Evolutionary conservation across 2,113 vertebrate species (phyloP), one percentile per base, ranked within the genome.

Genomic region (Quiscalus mexicanus): DNA sequence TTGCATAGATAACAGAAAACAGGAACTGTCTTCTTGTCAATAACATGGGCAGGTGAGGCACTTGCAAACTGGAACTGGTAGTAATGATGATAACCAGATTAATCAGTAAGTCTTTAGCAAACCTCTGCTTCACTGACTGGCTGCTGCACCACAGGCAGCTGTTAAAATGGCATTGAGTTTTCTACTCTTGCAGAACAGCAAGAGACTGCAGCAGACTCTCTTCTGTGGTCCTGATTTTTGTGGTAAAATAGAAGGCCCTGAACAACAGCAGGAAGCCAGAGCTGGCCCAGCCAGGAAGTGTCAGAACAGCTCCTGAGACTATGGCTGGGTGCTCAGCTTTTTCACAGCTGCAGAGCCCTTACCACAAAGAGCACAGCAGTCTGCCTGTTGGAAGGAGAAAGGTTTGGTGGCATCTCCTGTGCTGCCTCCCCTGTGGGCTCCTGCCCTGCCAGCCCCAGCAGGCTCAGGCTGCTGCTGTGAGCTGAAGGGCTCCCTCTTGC

Each of bases 241-340:
- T 86, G 68, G n/a, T 59, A 27, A 84, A 88, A 56, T 28, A 55
- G 42, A 80, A 85, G 5, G 15, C 64, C 52, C 56, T 74, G 39
- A 94, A 86, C 76, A 94, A 63, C 7, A 74, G 63, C 42, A 92
- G 87, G 90, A 93, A 88, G 64, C 35, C 44, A 41, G 71, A 79
- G 50, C 45, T 67, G 0, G 3, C 73, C 67, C 55, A 77, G 53
- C 41, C 50, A 41, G 89, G 84, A 94, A 90, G 35, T 59, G 6
- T 90, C 82, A 85, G 69, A 79, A 62, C 1, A 63, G 41, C 45
- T 25, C 70, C 76, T n/a, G 37, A 80, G 87, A 80, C 74, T 70
- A 80, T 25, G 81, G 55, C 55, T 74, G 67, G 52, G 65, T 90
- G 75, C 55, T 95, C 73, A 62, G 42, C 64, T 80, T 42, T 88